Percentiles rank a stretch among this genome's conserved stretches.
These are phyloP conservation scores for Alviniconcha marisindica DNA, from an alignment of 1,140 invertebrate genomes.

Conservation along the genomic window DNA sequence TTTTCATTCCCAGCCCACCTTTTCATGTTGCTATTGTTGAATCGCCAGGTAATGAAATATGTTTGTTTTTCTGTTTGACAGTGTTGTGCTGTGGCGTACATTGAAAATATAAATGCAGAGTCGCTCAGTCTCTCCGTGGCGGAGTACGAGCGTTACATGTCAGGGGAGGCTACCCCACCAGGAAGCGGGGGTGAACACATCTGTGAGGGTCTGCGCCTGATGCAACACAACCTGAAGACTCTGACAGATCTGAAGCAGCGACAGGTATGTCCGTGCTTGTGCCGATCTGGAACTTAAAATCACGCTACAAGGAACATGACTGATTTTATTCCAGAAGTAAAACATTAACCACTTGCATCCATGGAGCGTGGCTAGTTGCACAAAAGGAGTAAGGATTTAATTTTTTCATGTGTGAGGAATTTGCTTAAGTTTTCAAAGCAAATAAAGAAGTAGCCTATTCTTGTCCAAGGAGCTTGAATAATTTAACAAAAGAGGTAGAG, in stretches of 20 bases:
- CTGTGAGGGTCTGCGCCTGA: conserved; percentile 80
- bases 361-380: too few relatives aligned
- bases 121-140: conserved; percentile 94
- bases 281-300: too few relatives aligned
- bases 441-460: too few relatives aligned
- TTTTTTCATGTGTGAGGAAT: too few relatives aligned
- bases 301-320: too few relatives aligned
- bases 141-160: conserved; percentile 96
- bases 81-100: conserved; percentile 98
- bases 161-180: conserved; percentile 88
- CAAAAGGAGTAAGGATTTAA: too few relatives aligned
- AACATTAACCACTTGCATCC: too few relatives aligned
- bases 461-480: too few relatives aligned
- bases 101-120: conserved; percentile 96
- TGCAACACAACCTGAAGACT: conserved; percentile 79
- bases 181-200: conserved; percentile 78
- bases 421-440: too few relatives aligned
- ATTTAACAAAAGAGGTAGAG: too few relatives aligned
- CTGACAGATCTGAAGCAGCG: conserved; percentile 82
- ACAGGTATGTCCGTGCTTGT: conserved; percentile 23
- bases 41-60: not conserved
- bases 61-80: conserved; percentile 69
- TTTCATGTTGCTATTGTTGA: not conserved
- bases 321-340: too few relatives aligned
- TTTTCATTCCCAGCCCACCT: not conserved